Percentiles rank a stretch among this genome's conserved stretches.
Evolutionary conservation across 2,113 vertebrate genomes (phyloP).

Genomic region (Noturus placidus): DNA sequence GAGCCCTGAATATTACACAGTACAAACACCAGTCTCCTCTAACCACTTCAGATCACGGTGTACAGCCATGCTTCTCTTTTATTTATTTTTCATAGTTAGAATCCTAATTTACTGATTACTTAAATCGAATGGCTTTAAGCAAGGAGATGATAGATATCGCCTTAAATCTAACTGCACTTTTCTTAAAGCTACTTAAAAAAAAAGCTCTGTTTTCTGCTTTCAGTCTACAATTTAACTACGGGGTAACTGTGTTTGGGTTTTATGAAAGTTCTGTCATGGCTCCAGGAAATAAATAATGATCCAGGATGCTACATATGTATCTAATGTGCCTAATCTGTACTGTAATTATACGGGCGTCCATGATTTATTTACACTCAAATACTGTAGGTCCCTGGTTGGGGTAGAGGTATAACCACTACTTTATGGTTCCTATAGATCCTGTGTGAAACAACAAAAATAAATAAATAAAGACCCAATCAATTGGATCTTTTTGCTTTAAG

Average conservation of each 20-base stretch:
- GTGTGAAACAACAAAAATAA: not conserved
- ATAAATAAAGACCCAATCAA: not conserved
- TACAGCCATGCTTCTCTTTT: not conserved
- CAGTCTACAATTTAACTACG: not conserved
- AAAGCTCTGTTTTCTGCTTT: not conserved
- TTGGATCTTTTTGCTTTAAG: not conserved
- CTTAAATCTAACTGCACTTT: not conserved
- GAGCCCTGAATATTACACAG: not conserved
- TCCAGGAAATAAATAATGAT: not conserved
- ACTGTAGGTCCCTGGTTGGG: not conserved
- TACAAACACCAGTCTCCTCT: not conserved
- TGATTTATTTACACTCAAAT: not conserved
- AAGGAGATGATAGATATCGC: not conserved
- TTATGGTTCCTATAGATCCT: not conserved
- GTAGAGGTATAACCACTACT: not conserved
- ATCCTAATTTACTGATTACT: not conserved
- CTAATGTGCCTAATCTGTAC: not conserved
- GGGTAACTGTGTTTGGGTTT: not conserved
- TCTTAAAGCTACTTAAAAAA: not conserved
- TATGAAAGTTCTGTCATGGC: not conserved
- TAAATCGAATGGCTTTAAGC: not conserved
- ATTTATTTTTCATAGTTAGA: not conserved
- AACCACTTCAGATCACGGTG: not conserved
- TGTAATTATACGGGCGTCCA: not conserved
- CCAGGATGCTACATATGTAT: not conserved